Evolutionary conservation across 2,113 vertebrate species (phyloP), one percentile per base, ranked within the genome.

Genomic region (Gasterosteus nipponicus): DNA sequence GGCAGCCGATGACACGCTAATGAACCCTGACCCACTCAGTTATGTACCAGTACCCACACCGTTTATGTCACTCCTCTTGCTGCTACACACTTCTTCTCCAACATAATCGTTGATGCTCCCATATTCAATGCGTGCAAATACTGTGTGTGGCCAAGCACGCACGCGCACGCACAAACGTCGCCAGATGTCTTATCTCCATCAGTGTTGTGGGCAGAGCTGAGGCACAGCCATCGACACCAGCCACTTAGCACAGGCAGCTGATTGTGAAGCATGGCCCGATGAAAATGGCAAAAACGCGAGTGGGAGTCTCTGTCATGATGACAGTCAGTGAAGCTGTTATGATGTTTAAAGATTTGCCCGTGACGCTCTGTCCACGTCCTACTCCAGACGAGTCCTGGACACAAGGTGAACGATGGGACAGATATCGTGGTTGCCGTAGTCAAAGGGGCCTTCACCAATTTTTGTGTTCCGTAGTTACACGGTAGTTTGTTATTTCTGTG

Each of bases 1-100:
- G 93, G 93, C 88, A 91, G 84, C 92, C 87, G 90, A 80, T 87
- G 90, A 89, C 85, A 94, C 93, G 83, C 92, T 94, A 93, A 94
- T 89, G 90, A 95, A 92, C 94, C 91, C 91, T 91, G 92, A 93
- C 91, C 84, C 84, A 89, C 81, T 87, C 81, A 80, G 42, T 78
- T 81, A 83, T 77, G 80, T 81, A 83, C 80, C 78, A 78, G 77
- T 64, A 47, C 86, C 76, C 82, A 86, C 89, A 72, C 78, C 70
- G 71, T 81, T 86, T 83, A 83, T 80, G 78, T 83, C 84, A 75
- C 81, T 78, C 66, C 74, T 71, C 65, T 81, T 78, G 77, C 72
- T 85, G 58, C 78, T 71, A 58, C 60, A 80, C 68, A 72, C 75
- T 64, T 73, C 59, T 66, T 73, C 69, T 22, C 53, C 67, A 53